phyloP scores from a whole-genome alignment of 2,797 vertebrate genomes.

The Spinus pinus region DNA sequence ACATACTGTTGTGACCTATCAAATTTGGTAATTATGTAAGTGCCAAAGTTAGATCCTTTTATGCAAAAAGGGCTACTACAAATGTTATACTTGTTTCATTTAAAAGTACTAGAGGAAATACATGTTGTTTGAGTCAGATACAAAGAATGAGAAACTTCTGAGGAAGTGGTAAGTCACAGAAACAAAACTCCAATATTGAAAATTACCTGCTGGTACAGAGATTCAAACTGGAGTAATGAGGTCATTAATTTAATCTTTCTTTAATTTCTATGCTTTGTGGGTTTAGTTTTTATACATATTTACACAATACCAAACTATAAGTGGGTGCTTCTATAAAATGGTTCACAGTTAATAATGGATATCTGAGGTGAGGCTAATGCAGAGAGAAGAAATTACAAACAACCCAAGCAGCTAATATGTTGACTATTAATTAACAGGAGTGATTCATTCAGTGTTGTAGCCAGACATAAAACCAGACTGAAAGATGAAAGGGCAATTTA shows the following conservation, averaged over 20 bases:
- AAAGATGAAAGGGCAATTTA: constrained; percentile 37
- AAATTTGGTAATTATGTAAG: not conserved
- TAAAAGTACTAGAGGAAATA: not conserved
- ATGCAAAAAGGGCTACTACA: not conserved
- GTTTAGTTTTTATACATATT: not conserved
- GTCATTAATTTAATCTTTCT: not conserved
- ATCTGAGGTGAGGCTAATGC: not conserved
- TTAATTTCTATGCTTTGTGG: not conserved
- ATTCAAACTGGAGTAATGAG: not conserved
- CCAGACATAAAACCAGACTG: constrained; percentile 20
- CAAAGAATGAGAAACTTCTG: not conserved
- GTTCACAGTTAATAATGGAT: not conserved
- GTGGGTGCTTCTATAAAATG: not conserved
- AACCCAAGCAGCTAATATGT: constrained; percentile 32
- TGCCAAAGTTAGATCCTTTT: not conserved
- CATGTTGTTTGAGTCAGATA: not conserved
- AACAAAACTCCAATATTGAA: not conserved
- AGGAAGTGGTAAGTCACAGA: not conserved
- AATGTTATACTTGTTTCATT: not conserved
- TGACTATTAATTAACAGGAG: constrained; percentile 39
- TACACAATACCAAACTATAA: not conserved
- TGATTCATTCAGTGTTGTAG: constrained; percentile 10
- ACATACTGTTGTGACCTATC: not conserved
- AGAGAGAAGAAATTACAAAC: not conserved
- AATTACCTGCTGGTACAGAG: not conserved